Evolutionary conservation across 2,888 invertebrate species (phyloP), one percentile per base, ranked within the genome.

Genomic region (Mongoloraphidia duomilia): DNA sequence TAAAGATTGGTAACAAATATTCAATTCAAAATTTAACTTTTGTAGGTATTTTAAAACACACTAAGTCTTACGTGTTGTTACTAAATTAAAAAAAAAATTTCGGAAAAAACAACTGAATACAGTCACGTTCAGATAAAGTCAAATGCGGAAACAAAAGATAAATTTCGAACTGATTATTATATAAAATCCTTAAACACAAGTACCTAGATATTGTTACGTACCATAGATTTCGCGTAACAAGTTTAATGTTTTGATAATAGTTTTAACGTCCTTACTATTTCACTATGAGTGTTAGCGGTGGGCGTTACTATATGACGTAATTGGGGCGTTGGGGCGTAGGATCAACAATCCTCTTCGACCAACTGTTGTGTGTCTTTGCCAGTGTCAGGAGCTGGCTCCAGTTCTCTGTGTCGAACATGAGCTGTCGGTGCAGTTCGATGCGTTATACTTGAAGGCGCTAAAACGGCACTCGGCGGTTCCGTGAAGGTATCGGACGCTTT

Each of bases 281-380:
- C 26, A 26, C 26, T 26, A 5, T 26, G 26, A 26, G 26, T 26
- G 26, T 6, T 42, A 42, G 44, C 50, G 45, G 45, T 50, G 48
- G 41, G 47, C 50, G 37, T 38, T 38, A 38, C 13, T 38, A 44
- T 41, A 45, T 50, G 44, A 41, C 47, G 50, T 43, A 44, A 46
- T 43, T 41, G 36, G 34, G 42, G 41, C 44, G 44, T 48, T 35
- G 47, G 39, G 40, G 41, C 46, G 45, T 42, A 49, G 41, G 41
- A 68, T 67, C 67, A 82, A 70, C 82, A 82, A 74, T 91, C 90
- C 74, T 92, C 92, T 67, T 83, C 83, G 57, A 93, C 92, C 57
- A 93, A 77, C 66, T 84, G 82, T 68, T 88, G 88, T 43, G 93
- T 93, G 71, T 93, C 93, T 67, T 85, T 88, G 65, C 90, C 91